Percentiles rank a stretch among this genome's conserved stretches.
Evolutionary conservation across 92 coral and sea anemone genomes (phyloP).

Genomic region (Porites lobata): DNA sequence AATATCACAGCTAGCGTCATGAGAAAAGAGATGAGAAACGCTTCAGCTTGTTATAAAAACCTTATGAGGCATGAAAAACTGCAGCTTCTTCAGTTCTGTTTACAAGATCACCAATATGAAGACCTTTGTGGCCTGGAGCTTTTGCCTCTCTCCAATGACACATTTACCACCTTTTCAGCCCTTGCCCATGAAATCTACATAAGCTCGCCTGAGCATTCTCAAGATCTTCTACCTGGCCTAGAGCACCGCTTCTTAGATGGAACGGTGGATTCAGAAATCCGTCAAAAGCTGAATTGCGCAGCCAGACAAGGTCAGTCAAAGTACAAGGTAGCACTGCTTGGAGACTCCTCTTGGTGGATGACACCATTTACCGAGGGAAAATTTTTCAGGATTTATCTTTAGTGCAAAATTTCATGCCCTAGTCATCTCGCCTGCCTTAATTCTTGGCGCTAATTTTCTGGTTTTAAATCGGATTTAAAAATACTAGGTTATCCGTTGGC

Average conservation of each 20-base stretch:
- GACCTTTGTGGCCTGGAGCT: conserved; percentile 69
- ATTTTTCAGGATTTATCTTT: no score
- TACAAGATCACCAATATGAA: conserved; percentile 54
- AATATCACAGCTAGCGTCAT: neutral
- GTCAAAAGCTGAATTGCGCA: conserved; percentile 41
- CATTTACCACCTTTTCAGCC: conserved; percentile 53
- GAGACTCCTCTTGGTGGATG: neutral
- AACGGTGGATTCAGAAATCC: conserved; percentile 38
- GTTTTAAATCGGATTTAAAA: no score
- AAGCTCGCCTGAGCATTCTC: conserved; percentile 69
- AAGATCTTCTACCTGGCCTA: conserved; percentile 77
- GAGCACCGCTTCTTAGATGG: conserved; percentile 64
- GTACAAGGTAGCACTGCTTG: neutral
- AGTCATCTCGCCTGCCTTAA: no score
- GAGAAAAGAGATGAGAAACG: neutral
- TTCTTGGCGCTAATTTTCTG: no score
- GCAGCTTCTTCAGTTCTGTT: conserved; percentile 69
- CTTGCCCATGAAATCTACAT: conserved; percentile 49
- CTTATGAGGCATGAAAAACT: conserved; percentile 55
- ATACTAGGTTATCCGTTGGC: no score
- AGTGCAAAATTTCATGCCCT: no score
- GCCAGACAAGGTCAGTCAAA: conserved; percentile 51
- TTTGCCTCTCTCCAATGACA: conserved; percentile 75
- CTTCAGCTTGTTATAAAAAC: conserved; percentile 26
- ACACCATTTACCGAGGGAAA: no score